Evolutionary conservation across 2,888 invertebrate species (phyloP), one percentile per base, ranked within the genome.

Genomic region (Drosophila formosana): DNA sequence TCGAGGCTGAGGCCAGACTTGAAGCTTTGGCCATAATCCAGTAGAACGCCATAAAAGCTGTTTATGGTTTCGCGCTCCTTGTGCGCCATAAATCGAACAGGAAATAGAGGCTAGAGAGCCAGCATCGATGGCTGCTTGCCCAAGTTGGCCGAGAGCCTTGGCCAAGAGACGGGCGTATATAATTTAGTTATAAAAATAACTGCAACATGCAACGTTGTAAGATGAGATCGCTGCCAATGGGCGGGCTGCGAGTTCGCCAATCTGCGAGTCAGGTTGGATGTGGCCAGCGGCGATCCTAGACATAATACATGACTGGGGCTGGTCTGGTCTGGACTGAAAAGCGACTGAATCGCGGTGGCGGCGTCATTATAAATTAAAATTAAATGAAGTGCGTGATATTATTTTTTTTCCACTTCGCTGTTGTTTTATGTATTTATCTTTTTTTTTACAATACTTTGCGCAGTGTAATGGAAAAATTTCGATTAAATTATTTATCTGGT

Each of bases 181-280:
- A 90, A 91, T 90, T 91, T 90, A 90, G 90, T 91, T 90, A 90
- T 90, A 91, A 90, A 90, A 91, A 90, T 89, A 90, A 90, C 89
- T 89, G 82, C 90, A 83, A 80, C 73, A 81, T 79, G 82, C 72
- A 60, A 56, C 26, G 57, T 61, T 78, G 80, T 83, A 88, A 90
- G 88, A 88, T 80, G 87, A 81, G 84, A 90, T 90, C 82, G 76
- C 61, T 64, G 50, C 56, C 67, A 43, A 66, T 71, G 75, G 79
- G 77, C 72, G 71, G 61, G 49, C n/a, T 37, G 37, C 34, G 43
- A 53, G 34, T 56, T 49, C 26, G 28, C 46, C 46, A 52, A 63
- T 55, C 55, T 41, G 37, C 11, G 39, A 64, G 61, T 49, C 58
- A 45, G n/a, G 39, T 30, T 28, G 63, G 23, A 50, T 45, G 34